phyloP scores from a whole-genome alignment of 2,888 invertebrate species.

The Morpho deidamia region DNA sequence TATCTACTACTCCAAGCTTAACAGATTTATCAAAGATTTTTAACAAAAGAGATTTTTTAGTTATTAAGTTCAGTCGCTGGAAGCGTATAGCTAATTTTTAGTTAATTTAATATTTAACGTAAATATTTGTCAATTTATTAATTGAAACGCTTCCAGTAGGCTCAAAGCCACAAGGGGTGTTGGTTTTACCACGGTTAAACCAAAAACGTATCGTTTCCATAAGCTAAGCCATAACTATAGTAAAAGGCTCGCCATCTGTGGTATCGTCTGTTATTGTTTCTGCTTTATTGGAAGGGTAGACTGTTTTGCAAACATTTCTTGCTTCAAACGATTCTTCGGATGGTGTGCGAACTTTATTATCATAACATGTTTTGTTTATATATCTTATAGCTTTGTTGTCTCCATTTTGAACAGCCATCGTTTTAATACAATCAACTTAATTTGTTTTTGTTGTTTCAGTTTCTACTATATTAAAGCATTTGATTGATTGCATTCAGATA shows the following conservation, averaged over 20 bases:
- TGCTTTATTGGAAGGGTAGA: constrained; percentile 57
- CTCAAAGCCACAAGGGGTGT: constrained; percentile 76
- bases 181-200: constrained; percentile 66
- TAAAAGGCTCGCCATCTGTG: constrained; percentile 54
- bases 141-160: constrained; percentile 66
- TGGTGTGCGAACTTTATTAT: constrained; percentile 67
- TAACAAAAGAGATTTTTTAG: constrained; percentile 61
- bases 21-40: constrained; percentile 4
- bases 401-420: constrained; percentile 51
- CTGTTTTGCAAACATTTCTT: constrained; percentile 73
- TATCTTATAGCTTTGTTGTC: constrained; percentile 56
- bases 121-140: constrained; percentile 5
- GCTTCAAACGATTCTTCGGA: constrained; percentile 67
- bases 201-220: constrained; percentile 76
- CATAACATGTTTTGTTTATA: constrained; percentile 74
- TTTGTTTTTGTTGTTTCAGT: constrained; percentile 34
- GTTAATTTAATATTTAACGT: background rate
- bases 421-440: constrained; percentile 46
- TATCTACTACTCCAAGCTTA: no score
- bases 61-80: constrained; percentile 64
- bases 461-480: constrained; percentile 6
- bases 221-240: constrained; percentile 60
- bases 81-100: constrained; percentile 43
- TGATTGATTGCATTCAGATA: constrained; percentile 4
- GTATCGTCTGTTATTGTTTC: constrained; percentile 63